Evolutionary conservation across 2,113 vertebrate species (phyloP).

Genomic region (Suricata suricatta): DNA sequence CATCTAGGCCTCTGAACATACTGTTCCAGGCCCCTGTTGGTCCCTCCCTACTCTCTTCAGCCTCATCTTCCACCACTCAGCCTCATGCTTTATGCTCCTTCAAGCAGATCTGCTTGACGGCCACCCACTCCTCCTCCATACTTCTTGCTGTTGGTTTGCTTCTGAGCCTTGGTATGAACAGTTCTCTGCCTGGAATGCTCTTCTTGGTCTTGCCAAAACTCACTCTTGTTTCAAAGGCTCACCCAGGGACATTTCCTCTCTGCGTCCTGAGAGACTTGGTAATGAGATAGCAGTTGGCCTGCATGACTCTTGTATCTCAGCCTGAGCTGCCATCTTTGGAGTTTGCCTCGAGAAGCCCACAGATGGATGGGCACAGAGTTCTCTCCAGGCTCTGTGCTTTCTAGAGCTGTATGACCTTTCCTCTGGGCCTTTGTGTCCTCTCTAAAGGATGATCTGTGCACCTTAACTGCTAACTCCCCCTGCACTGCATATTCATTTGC

Average conservation of each 20-base stretch:
- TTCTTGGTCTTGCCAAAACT: neutral
- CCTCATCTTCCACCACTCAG: neutral
- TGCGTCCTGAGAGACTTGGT: neutral
- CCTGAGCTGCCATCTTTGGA: neutral
- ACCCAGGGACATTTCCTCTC: neutral
- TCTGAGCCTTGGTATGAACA: neutral
- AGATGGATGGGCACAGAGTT: neutral
- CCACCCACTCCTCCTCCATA: neutral
- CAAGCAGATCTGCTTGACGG: neutral
- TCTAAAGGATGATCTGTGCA: neutral
- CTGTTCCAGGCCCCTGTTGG: neutral
- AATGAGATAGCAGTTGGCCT: neutral
- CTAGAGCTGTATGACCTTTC: neutral
- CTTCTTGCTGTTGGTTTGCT: neutral
- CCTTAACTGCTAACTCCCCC: neutral
- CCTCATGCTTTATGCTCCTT: neutral
- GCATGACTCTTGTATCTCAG: neutral
- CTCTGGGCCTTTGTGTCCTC: neutral
- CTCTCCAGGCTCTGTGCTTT: neutral
- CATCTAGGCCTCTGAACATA: neutral
- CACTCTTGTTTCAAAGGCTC: neutral
- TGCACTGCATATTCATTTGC: neutral
- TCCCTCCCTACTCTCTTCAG: neutral
- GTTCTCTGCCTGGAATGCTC: neutral
- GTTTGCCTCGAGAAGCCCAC: neutral